Base-by-base conservation (phyloP, 2,888 invertebrate genomes). In the Opisthograptis luteolata region DNA sequence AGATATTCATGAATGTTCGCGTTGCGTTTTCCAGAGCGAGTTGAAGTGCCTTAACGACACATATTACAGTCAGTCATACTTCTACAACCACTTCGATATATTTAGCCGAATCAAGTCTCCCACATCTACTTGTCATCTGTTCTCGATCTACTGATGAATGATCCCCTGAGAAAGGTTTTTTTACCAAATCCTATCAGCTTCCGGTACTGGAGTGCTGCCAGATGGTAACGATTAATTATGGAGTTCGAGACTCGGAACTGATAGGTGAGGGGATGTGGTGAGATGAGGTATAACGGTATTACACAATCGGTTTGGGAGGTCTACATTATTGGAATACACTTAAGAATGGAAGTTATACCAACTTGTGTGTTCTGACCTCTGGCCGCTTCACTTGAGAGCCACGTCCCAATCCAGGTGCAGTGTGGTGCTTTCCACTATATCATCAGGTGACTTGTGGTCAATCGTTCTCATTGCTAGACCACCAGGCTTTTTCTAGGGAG, bases 141-240 rank as follows among this genome's bases (percentile, higher is more conserved):
- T 45, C 30, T 40, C 50, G 44, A 44, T 41, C 14, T n/a, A 1
- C 10, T 45, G 50, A 51, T 51, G 50, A 51, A 51, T 52, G 52
- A 42, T 37, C 45, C 42, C 37, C 46, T 52, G 48, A 42, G 45
- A 39, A 39, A 35, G 7, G 30, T 45, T 67, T 70, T 78, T 81
- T 79, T 75, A 73, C 73, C 69, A 73, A 74, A 72, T 69, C 66
- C 66, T 65, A 63, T 66, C 67, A 63, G 76, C 79, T 81, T 87
- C 86, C 87, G 84, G 81, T 66, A 58, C 71, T 81, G 65, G 58
- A 79, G 73, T 67, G 59, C 58, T 59, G 62, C 79, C 85, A 87
- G 88, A 86, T 85, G 82, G 69, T 62, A 74, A 62, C 73, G 80
- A 81, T 85, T 79, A 77, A 79, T 79, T 70, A 74, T 62, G 56